Base-by-base conservation (phyloP, 2,797 vertebrate genomes). In the Gymnoscopelus microlampas region DNA sequence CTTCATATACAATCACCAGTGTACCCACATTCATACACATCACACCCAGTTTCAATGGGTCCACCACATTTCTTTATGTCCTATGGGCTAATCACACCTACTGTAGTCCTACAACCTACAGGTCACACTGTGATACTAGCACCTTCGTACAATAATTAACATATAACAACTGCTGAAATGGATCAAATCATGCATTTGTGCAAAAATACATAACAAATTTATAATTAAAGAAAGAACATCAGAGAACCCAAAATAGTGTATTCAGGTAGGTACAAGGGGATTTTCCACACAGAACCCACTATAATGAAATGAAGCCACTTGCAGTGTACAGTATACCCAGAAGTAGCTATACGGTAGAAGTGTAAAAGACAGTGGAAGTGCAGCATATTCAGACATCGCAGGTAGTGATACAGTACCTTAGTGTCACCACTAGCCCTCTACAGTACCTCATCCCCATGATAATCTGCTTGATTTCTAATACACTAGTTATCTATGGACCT, bases 131-230 rank as follows among this genome's bases (percentile, higher is more conserved):
- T 29, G 12, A 56, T 44, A 48, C 12, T 12, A 48, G 6, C 3
- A 19, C 24, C 59, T 12, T 58, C 14, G 26, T 48, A 6, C 12
- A 8, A 53, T 39, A 53, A 47, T 69, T 61, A 26, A 32, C 23
- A 60, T 35, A 54, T 23, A 29, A 62, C 13, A 29, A 14, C 56
- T 15, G 29, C 13, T 53, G 58, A 24, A 26, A n/a, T 53, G 58
- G 50, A 68, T 72, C 47, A 63, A 64, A 55, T 23, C 70, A 48
- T 64, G 56, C 66, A 15, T n/a, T 2, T 35, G 32, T 35, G 32
- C 5, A 6, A 6, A 35, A 5, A 35, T 35, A 35, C 5, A 29
- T 29, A 1, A 29, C 1, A 29, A 29, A 29, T 19, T 19, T 19
- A 19, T 19, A 19, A 19, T 19, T 29, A 29, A 32, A 5, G 26